Evolutionary conservation across 1,140 invertebrate genomes (phyloP).

Genomic region (Grapholita molesta): DNA sequence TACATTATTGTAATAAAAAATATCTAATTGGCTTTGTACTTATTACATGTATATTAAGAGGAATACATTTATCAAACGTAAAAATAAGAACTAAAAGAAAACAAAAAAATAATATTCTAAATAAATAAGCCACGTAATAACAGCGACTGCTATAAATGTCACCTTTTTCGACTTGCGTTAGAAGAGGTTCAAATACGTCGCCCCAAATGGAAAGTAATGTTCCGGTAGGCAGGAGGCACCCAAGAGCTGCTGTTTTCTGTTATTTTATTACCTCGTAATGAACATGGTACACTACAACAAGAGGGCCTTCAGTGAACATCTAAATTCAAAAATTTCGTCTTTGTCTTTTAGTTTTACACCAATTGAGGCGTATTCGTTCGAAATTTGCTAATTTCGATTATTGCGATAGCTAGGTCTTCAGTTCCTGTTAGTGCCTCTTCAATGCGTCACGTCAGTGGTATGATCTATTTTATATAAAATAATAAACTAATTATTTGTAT

Average conservation of each 20-base stretch:
- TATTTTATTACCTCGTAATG: background rate
- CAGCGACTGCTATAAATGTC: background rate
- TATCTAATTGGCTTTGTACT: no score
- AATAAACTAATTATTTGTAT: no score
- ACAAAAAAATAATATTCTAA: background rate
- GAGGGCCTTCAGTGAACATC: no score
- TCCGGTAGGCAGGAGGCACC: background rate
- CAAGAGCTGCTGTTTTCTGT: background rate
- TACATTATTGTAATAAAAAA: no score
- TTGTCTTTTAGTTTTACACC: no score
- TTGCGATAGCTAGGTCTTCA: no score
- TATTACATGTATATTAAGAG: background rate
- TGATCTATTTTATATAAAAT: no score
- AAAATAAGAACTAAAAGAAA: background rate
- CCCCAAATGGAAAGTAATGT: constrained; percentile 3
- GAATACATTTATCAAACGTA: background rate
- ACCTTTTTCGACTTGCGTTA: background rate
- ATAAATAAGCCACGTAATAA: background rate
- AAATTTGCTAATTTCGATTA: no score
- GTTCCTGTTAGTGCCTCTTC: no score
- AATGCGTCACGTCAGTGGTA: no score
- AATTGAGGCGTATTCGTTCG: no score
- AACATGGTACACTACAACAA: background rate
- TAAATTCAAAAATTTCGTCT: no score
- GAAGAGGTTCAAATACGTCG: background rate